Base-by-base conservation (phyloP, 2,888 invertebrate genomes). In the Drosophila percnosoma region DNA sequence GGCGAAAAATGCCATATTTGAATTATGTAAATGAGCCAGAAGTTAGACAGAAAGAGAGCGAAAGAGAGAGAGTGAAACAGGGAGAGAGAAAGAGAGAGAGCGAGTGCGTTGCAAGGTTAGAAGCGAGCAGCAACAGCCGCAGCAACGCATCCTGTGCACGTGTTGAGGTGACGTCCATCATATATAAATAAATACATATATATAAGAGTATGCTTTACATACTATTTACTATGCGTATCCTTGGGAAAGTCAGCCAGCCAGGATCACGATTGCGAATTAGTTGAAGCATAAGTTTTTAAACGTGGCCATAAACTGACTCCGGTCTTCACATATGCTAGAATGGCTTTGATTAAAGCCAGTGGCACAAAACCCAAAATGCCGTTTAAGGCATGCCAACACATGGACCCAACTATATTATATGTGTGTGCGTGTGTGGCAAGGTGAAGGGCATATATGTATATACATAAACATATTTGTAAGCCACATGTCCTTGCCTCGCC, bases 1-100 rank as follows among this genome's bases (percentile, higher is more conserved):
- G 62, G 42, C 57, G 15, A 73, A 84, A 87, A 84, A 75, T 83
- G 77, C 69, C 87, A 85, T 87, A 89, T 87, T 83, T 79, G 83
- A 88, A 88, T 89, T 88, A 88, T 88, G 87, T 80, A 89, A 88
- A 88, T 88, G 64, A 83, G 74, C 21, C 59, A n/a, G 55, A 51
- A 49, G 13, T 48, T 6, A 40, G 34, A 38, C n/a, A 40, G 36
- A 27, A 45, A 38, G 34, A 8, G 5, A 36, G 27, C 1, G 7
- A 7, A 0, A 36, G 36, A 4, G 7, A 36, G 15, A 38, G 21
- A 49, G n/a, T 38, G 38, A 27, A 55, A 29, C 38, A 13, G 7
- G 21, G 21, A 1, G 33, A 66, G 21, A 24, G 4, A 34, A 38
- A 34, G 53, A 21, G n/a, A 13, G 15, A 38, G 31, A 11, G 42